phyloP scores from a whole-genome alignment of 30 jellyfish, hydroid and myxozoan genomes.

The Hydractinia symbiolongicarpus region DNA sequence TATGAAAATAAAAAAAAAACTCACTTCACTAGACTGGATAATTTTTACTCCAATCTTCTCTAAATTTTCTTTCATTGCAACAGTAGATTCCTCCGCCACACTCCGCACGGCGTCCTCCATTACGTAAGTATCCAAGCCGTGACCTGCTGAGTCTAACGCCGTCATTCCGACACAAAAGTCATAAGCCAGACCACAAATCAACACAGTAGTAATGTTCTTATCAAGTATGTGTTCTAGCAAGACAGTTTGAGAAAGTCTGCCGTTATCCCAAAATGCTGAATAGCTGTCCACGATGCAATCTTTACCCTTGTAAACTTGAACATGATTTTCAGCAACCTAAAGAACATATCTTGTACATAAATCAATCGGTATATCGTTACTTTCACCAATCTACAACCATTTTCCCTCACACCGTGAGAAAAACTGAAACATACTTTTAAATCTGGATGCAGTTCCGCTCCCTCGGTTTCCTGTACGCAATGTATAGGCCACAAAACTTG shows the following conservation, averaged over 20 bases:
- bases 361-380: too few species aligned
- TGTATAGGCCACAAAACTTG: slow-evolving; percentile 95
- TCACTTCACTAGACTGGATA: slow-evolving; percentile 17
- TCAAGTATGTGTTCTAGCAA: slow-evolving; percentile 46
- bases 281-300: slow-evolving; percentile 61
- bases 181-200: slow-evolving; percentile 82
- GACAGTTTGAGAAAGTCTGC: slow-evolving; percentile 54
- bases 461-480: slow-evolving; percentile 83
- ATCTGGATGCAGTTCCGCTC: slow-evolving; percentile 84
- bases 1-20: too few species aligned
- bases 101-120: slow-evolving; percentile 82
- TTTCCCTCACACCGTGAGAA: neutral
- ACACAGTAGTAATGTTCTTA: slow-evolving; percentile 40
- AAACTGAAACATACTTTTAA: slow-evolving; percentile 46
- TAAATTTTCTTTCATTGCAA: slow-evolving; percentile 40
- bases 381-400: too few species aligned
- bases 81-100: slow-evolving; percentile 47
- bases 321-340: slow-evolving; percentile 24
- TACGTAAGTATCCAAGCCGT: slow-evolving; percentile 76
- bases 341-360: neutral
- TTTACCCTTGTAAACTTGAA: slow-evolving; percentile 56
- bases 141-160: slow-evolving; percentile 77
- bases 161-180: slow-evolving; percentile 82
- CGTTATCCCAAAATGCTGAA: slow-evolving; percentile 98
- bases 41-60: slow-evolving; percentile 46